Conservation (phyloP, 2,113 vertebrate genomes). For the Beaufortia kweichowensis region DNA sequence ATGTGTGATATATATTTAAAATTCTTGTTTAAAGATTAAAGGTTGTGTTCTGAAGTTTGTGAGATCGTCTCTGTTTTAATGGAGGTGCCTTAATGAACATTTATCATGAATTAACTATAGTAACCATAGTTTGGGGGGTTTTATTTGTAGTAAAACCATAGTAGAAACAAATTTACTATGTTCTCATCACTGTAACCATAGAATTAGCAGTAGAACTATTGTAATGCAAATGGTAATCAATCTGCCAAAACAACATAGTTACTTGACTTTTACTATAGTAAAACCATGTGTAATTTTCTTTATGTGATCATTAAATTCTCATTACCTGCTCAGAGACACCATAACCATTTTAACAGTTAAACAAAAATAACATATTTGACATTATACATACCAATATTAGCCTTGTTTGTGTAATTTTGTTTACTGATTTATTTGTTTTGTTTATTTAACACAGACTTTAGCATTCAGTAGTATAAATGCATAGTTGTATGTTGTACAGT, state of each 20-base stretch:
- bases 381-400: background rate
- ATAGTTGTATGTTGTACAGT: background rate
- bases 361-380: background rate
- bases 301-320: background rate
- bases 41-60: slow-evolving; percentile 11
- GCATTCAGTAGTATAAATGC: background rate
- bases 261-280: too few species aligned
- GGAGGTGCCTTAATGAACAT: background rate
- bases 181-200: too few species aligned
- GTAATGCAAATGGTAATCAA: too few species aligned
- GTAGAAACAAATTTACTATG: too few species aligned
- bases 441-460: background rate
- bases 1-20: background rate
- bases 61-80: background rate
- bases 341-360: background rate
- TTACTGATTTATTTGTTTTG: slow-evolving; percentile 8
- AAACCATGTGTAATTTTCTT: too few species aligned
- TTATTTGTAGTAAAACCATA: too few species aligned
- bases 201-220: too few species aligned
- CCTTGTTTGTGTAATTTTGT: background rate
- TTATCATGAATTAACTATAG: too few species aligned
- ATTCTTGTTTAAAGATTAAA: background rate
- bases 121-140: too few species aligned
- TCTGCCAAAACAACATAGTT: too few species aligned
- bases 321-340: background rate